A percentile compares a stretch with the other conserved stretches of the same genome.
Evolutionary conservation across 2,113 vertebrate species (phyloP).

Genomic region (Pseudopipra pipra): DNA sequence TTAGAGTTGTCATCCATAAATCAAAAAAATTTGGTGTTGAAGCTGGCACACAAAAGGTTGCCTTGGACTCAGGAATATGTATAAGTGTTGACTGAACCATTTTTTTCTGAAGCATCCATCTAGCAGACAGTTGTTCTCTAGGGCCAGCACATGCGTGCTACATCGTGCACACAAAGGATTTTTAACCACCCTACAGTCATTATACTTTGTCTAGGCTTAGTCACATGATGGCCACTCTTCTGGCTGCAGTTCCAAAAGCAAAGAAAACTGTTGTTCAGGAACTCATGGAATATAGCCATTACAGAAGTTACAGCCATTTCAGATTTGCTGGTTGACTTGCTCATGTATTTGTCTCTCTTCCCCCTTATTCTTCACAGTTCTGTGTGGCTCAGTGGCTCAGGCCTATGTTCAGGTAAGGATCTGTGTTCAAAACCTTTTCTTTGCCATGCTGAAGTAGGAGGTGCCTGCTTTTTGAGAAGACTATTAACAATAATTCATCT

Average conservation of each 20-base stretch:
- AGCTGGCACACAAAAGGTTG: background rate
- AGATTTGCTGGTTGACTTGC: background rate
- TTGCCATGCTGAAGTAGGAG: background rate
- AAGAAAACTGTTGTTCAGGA: background rate
- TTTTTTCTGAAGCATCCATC: background rate
- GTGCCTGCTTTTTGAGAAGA: background rate
- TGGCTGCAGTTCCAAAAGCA: background rate
- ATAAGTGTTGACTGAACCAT: background rate
- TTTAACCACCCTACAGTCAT: background rate
- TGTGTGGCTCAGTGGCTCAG: background rate
- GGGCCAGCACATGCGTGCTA: background rate
- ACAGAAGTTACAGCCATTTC: background rate
- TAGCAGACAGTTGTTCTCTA: background rate
- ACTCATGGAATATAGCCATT: background rate
- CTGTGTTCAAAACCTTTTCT: background rate
- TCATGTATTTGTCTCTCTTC: background rate
- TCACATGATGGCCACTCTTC: background rate
- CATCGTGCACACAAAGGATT: background rate
- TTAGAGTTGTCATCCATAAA: background rate
- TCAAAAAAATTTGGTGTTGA: background rate
- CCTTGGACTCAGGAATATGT: background rate
- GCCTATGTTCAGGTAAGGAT: background rate
- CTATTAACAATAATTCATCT: background rate
- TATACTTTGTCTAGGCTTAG: background rate
- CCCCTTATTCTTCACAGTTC: background rate